phyloP scores from a whole-genome alignment of 2,888 invertebrate genomes.

The Synergus laeviventris region DNA sequence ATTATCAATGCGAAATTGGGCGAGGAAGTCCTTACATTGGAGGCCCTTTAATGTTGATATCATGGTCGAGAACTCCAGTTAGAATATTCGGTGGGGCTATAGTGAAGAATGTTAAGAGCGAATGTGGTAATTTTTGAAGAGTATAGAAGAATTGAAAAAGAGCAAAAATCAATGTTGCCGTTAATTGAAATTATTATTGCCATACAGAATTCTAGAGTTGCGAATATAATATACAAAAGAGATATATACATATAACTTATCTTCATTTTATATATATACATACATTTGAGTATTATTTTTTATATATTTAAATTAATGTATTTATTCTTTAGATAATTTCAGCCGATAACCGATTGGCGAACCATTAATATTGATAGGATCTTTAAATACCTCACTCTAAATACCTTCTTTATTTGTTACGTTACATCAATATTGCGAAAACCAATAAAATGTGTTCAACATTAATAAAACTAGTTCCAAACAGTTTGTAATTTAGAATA shows the following conservation, averaged over 20 bases:
- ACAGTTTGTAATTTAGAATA: too few relatives aligned
- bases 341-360: too few relatives aligned
- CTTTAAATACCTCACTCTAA: neutral
- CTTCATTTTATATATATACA: neutral
- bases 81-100: slow-evolving; percentile 83
- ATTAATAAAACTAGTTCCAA: too few relatives aligned
- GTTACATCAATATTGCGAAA: neutral
- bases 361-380: too few relatives aligned
- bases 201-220: neutral
- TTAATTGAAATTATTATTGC: neutral
- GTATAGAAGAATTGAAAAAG: neutral
- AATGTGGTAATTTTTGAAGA: slow-evolving; percentile 79
- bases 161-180: slow-evolving; percentile 6
- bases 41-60: slow-evolving; percentile 78
- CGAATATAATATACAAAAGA: neutral
- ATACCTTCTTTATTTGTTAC: too few relatives aligned
- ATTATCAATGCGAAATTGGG: slow-evolving; percentile 75
- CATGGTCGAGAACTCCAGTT: slow-evolving; percentile 83
- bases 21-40: slow-evolving; percentile 77
- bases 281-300: neutral
- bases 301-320: neutral
- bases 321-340: neutral
- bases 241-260: neutral
- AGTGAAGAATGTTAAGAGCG: slow-evolving; percentile 79
- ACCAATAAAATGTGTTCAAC: too few relatives aligned